Evolutionary conservation across 35 echinoderm and acorn worm species (phyloP).

Genomic region (Ptychodera flava): DNA sequence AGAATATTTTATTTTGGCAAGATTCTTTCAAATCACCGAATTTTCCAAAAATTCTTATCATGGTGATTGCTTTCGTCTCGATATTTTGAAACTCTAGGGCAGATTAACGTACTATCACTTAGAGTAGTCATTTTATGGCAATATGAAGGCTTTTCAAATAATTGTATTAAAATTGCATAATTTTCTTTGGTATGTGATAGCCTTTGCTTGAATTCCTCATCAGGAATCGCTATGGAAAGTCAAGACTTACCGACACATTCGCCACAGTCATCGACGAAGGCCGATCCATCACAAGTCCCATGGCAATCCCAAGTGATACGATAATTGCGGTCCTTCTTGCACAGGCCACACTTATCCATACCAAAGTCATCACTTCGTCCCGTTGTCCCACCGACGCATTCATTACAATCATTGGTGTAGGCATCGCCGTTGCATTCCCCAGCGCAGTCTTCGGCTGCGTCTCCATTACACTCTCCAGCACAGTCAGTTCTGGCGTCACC

Average conservation of each 20-base stretch:
- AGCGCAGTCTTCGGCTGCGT: slow-evolving; percentile 50
- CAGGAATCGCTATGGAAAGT: too few relatives aligned
- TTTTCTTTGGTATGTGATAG: too few relatives aligned
- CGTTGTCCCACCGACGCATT: slow-evolving; percentile 82
- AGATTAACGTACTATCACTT: too few relatives aligned
- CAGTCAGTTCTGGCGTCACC: slow-evolving; percentile 56
- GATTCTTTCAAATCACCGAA: not conserved
- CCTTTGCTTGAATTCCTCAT: too few relatives aligned
- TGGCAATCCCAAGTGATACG: slow-evolving; percentile 72
- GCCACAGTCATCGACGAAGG: slow-evolving; percentile 58
- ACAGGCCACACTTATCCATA: slow-evolving; percentile 63
- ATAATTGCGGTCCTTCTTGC: slow-evolving; percentile 41
- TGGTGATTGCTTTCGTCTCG: too few relatives aligned
- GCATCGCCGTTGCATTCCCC: slow-evolving; percentile 64
- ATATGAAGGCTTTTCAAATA: too few relatives aligned
- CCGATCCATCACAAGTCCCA: slow-evolving; percentile 71
- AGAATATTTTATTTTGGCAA: not conserved
- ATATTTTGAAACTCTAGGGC: too few relatives aligned
- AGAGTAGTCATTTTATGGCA: too few relatives aligned
- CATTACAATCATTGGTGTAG: slow-evolving; percentile 68
- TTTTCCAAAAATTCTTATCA: too few relatives aligned
- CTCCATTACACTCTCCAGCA: slow-evolving; percentile 54
- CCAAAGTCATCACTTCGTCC: slow-evolving; percentile 55
- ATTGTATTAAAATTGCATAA: too few relatives aligned
- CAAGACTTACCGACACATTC: slow-evolving; percentile 72